Base-by-base conservation (phyloP, 2,797 vertebrate genomes). In the Alectoris magna region DNA sequence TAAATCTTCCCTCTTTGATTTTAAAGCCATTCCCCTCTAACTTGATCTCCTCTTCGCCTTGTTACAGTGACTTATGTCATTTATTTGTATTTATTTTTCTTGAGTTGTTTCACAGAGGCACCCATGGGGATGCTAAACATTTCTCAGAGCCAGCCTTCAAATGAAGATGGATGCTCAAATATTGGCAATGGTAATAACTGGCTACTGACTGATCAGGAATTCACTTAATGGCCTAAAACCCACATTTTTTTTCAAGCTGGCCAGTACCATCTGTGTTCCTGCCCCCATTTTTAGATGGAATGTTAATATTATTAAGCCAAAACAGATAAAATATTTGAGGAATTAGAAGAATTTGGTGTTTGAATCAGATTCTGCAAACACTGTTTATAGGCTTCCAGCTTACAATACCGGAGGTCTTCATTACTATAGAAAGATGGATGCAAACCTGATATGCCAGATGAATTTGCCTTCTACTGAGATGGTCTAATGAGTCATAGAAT, bases 131-230 rank as follows among this genome's bases (percentile, higher is more conserved):
- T 51, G 11, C 5, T 4, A 1, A 79, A 16, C 9, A 24, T 10
- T 66, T 49, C 51, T 66, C 26, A 62, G 48, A 44, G 9, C 18
- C 41, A 72, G 23, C 4, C 55, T 83, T n/a, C 58, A 59, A 43
- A n/a, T 12, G 9, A 53, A 8, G 5, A 2, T 70, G 16, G 27
- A 39, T 34, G 7, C 27, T 79, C 21, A 79, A 34, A 8, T 62
- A 24, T 11, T 11, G 1, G 2, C 4, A 10, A 2, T 11, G 3
- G 3, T 8, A 68, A 24, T 5, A 64, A 11, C 0, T 88, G 63
- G 14, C 5, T 58, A 48, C 26, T n/a, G 29, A 31, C 8, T 29
- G 18, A 41, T 90, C 27, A 62, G 38, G 14, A 78, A 2, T 69
- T 71, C 29, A 68, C 10, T 38, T 73, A 8, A 3, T 23, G 13